phyloP scores from a whole-genome alignment of 2,888 invertebrate genomes.

The Plusia festucae region DNA sequence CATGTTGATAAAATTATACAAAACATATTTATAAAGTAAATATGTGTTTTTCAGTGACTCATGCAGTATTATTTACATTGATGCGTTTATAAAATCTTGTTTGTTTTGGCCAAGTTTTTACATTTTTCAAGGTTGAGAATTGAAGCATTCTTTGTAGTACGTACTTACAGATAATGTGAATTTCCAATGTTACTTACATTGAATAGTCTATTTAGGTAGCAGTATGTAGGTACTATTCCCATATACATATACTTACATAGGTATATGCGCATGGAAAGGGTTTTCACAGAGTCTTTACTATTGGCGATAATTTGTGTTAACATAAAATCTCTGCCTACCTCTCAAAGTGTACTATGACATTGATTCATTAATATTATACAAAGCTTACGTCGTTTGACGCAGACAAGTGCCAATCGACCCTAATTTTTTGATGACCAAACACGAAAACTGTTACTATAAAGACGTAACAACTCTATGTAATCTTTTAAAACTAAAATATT shows the following conservation, averaged over 20 bases:
- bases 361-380: constrained; percentile 11
- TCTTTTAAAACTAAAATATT: neutral
- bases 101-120: neutral
- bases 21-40: neutral
- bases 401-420: constrained; percentile 28
- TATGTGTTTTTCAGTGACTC: constrained; percentile 1
- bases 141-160: neutral
- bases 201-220: no score
- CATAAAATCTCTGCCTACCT: neutral
- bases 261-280: no score
- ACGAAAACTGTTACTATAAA: constrained; percentile 17
- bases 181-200: no score
- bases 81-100: neutral
- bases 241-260: no score
- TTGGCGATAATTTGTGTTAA: no score
- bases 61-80: neutral
- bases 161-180: neutral
- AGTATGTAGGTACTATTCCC: no score
- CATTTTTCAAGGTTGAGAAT: neutral
- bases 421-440: constrained; percentile 29
- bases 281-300: no score
- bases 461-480: constrained; percentile 5
- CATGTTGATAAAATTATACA: neutral
- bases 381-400: neutral
- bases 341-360: neutral